Evolutionary conservation across 2,797 vertebrate species (phyloP).

Genomic region (Liasis olivaceus): DNA sequence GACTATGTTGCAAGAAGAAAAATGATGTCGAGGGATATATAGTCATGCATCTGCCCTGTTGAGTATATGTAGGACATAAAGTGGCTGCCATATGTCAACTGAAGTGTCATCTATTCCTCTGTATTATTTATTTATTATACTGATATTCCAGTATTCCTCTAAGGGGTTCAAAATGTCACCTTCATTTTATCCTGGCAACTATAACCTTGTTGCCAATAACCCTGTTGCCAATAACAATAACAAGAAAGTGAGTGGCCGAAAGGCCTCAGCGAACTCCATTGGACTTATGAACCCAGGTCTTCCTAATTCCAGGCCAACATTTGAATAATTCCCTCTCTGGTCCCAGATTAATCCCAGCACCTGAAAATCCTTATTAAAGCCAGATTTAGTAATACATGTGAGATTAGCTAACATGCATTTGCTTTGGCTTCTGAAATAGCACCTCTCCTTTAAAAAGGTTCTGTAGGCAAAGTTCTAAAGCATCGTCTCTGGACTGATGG

Average conservation of each 20-base stretch:
- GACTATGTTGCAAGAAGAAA: not conserved
- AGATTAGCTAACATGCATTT: not conserved
- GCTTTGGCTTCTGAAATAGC: not conserved
- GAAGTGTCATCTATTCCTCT: not conserved
- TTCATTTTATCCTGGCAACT: not conserved
- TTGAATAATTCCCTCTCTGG: not conserved
- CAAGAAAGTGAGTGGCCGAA: not conserved
- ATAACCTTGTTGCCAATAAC: not conserved
- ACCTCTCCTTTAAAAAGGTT: not conserved
- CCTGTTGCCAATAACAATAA: not conserved
- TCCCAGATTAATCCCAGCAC: not conserved
- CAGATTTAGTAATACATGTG: not conserved
- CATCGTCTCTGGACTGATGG: rapidly evolving
- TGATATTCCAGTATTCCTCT: not conserved
- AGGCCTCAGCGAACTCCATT: not conserved
- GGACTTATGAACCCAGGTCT: not conserved
- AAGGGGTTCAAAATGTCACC: not conserved
- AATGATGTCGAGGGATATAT: not conserved
- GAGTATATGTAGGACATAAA: not conserved
- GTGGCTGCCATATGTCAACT: not conserved
- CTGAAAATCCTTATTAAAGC: not conserved
- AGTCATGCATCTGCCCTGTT: not conserved
- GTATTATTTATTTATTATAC: not conserved
- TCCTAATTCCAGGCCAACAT: not conserved
- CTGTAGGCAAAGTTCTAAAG: not conserved